Evolutionary conservation across 2,797 vertebrate genomes (phyloP), one percentile per base, ranked within the genome.

Genomic region (Protonibea diacanthus): DNA sequence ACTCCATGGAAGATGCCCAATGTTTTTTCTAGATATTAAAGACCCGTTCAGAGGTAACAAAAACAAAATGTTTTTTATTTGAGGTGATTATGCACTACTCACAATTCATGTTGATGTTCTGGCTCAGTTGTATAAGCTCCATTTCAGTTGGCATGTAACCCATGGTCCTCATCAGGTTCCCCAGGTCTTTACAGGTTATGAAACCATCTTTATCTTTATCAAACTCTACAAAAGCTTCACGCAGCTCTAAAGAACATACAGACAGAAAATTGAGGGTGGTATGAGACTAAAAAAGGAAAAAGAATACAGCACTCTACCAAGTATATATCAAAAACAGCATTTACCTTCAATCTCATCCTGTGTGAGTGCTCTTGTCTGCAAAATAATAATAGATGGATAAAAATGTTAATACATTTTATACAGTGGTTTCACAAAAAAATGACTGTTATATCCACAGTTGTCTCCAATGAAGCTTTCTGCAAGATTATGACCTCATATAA

Each of bases 131-230:
- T 0, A 98, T 99, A 83, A 99, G 97, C 86, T 99, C 98, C 98
- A 99, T 99, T 89, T 99, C 98, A 0, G 98, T 99, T 40, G 98
- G 98, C 98, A 99, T 99, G 89, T 97, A 99, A 61, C 98, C 98
- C 97, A 99, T 96, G 0, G 97, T 99, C 76, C 98, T 95, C 98
- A 99, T 99, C 89, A 98, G 96, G 85, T 97, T 97, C n/a, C 98
- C 98, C 93, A 99, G 94, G 86, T 99, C 97, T 88, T 96, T 96
- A 76, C 96, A 97, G 92, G 93, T 96, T 73, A 99, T 99, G 76
- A 96, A 96, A 3, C 98, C 98, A 0, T 99, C 97, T 0, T 86
- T 96, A 82, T 99, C 97, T 73, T 96, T 96, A 89, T 99, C 98
- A 21, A 99, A 99, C 87, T 99, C 98, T 47, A 93, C 88, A 89